A percentile compares a stretch with the other conserved stretches of the same genome.
Conservation (phyloP, 1,140 invertebrate species). For the Platyscapa corneri region DNA sequence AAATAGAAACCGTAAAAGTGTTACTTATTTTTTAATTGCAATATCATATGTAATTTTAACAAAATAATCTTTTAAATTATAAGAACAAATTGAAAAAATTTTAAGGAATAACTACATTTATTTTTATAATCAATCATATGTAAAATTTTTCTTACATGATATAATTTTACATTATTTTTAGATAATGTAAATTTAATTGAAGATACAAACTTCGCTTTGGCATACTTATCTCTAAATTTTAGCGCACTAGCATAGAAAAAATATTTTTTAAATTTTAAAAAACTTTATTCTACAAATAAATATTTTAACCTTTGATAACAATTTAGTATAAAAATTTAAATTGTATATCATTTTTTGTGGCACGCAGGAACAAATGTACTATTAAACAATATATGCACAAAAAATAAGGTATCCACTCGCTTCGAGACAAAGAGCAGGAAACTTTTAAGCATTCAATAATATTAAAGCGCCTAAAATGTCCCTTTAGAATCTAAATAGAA, state of each 20-base stretch:
- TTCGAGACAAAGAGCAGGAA: background rate
- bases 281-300: background rate
- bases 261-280: background rate
- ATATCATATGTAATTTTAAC: background rate
- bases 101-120: background rate
- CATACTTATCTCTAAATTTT: background rate
- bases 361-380: constrained; percentile 1
- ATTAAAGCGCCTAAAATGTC: constrained; percentile 7
- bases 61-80: background rate
- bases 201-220: background rate
- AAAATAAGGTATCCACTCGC: background rate
- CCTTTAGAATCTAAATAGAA: constrained; percentile 34
- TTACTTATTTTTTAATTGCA: background rate
- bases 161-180: background rate
- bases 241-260: background rate
- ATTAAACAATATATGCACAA: background rate
- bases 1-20: background rate
- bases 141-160: background rate
- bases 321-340: background rate
- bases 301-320: background rate
- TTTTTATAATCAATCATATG: too few relatives aligned
- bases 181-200: background rate
- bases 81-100: background rate
- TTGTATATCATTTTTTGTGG: background rate
- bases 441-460: background rate